These are phyloP conservation scores for Dicyrtoma fusca DNA, from an alignment of 2,888 invertebrate species.

Conservation along the genomic window DNA sequence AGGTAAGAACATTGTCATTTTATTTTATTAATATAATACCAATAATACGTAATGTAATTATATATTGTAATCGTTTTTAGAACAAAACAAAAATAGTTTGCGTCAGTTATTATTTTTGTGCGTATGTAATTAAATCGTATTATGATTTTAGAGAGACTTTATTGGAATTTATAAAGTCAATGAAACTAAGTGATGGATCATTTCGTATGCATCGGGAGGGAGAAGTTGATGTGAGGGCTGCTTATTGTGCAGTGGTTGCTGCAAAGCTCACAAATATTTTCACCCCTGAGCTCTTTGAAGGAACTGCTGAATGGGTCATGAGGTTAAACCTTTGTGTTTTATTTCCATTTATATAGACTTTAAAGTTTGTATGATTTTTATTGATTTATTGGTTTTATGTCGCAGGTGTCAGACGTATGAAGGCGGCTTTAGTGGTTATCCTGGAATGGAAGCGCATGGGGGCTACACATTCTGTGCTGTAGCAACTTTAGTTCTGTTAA, in stretches of 20 bases:
- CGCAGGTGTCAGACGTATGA: constrained; percentile 94
- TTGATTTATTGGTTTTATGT: neutral
- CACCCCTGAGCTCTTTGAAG: constrained; percentile 76
- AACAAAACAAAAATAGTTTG: too few relatives aligned
- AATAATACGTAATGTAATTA: too few relatives aligned
- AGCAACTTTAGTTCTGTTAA: constrained; percentile 82
- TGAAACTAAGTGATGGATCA: constrained; percentile 83
- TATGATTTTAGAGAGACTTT: constrained; percentile 65
- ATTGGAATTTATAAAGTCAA: constrained; percentile 75
- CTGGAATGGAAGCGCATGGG: constrained; percentile 97
- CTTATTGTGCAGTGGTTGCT: constrained; percentile 93
- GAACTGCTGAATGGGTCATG: constrained; percentile 89
- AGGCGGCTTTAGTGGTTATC: constrained; percentile 94
- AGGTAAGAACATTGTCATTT: constrained; percentile 68
- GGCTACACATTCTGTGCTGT: constrained; percentile 99
- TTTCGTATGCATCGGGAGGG: constrained; percentile 90
- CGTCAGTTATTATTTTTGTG: too few relatives aligned
- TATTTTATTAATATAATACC: too few relatives aligned
- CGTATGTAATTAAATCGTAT: too few relatives aligned
- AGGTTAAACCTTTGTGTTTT: constrained; percentile 61
- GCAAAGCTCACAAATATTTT: constrained; percentile 76
- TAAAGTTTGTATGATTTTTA: neutral
- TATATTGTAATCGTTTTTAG: too few relatives aligned
- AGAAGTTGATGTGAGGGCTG: constrained; percentile 91
- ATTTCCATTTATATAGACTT: too few relatives aligned